These are phyloP conservation scores for Cebus imitator DNA, from an alignment of 2,113 vertebrate species.

Conservation along the genomic window DNA sequence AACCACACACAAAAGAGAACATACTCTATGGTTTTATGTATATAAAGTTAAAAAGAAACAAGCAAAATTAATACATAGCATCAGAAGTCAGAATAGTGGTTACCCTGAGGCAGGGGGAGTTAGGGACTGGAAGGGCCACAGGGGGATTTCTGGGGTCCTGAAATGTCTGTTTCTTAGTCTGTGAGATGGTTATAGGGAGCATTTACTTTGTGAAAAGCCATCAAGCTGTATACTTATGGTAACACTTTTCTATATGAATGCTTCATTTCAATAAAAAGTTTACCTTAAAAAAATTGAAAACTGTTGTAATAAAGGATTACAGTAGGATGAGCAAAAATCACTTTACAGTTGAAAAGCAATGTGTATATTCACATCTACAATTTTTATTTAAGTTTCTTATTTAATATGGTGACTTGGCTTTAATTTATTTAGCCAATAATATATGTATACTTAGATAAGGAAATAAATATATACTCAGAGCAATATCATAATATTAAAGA, in stretches of 20 bases:
- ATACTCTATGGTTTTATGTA: background rate
- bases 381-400: slow-evolving; percentile 2
- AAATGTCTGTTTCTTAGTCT: slow-evolving; percentile 21
- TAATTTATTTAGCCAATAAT: background rate
- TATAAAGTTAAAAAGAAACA: background rate
- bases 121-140: background rate
- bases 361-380: background rate
- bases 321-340: background rate
- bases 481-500: background rate
- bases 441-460: background rate
- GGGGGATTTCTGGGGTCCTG: background rate
- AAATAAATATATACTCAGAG: background rate
- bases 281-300: slow-evolving; percentile 4
- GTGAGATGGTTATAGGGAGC: background rate
- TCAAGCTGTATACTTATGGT: background rate
- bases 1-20: background rate
- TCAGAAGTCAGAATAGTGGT: slow-evolving; percentile 6
- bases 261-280: slow-evolving; percentile 24
- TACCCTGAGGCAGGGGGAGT: background rate
- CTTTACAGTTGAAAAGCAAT: background rate
- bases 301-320: background rate
- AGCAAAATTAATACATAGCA: background rate
- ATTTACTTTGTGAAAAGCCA: background rate
- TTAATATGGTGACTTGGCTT: background rate
- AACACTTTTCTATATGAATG: background rate